Base-by-base conservation (phyloP, 2,888 invertebrate species). In the Liodrosophila aerea region DNA sequence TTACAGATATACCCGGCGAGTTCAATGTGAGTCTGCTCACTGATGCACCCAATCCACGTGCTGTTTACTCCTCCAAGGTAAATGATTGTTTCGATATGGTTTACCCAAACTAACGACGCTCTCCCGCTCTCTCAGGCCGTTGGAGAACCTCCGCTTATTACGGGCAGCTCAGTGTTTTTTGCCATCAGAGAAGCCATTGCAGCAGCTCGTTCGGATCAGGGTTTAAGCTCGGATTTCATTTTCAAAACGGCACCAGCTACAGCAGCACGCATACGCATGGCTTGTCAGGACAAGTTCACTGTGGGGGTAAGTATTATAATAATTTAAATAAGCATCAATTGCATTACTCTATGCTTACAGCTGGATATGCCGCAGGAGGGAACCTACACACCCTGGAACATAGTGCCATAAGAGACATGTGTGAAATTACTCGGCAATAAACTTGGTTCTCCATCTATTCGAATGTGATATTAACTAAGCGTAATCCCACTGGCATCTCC, bases 41-140 rank as follows among this genome's bases (percentile, higher is more conserved):
- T 87, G 97, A 96, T n/a, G 94, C 95, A 27, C 93, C 96, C 0
- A 98, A 98, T 91, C 95, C 95, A 0, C 92, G 95, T 84, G 98
- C 98, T 13, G 96, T 98, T 5, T 98, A 95, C 89, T 98, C 98
- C 0, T 98, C 98, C 1, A 98, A 98, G 94, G 97, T 96, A 88
- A 30, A 12, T 2, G 39, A 1, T 1, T 7, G 9, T 9, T 1
- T 34, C 7, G 7, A 7, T 2, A 16, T 13, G 5, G 1, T 16
- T n/a, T 16, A 7, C 4, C 15, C 16, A 13, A 2, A 11, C 16
- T 43, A 7, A n/a, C 7, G 7, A 5, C 91, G n/a, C n/a, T n/a
- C n/a, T n/a, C n/a, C n/a, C n/a, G n/a, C n/a, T n/a, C n/a, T n/a
- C 91, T 5, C 81, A 97, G 96, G 98, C 97, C 62, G 94, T 98